Percentiles rank a stretch among this genome's conserved stretches.
These are phyloP conservation scores for Phania funesta DNA, from an alignment of 2,888 invertebrate species.

Conservation along the genomic window DNA sequence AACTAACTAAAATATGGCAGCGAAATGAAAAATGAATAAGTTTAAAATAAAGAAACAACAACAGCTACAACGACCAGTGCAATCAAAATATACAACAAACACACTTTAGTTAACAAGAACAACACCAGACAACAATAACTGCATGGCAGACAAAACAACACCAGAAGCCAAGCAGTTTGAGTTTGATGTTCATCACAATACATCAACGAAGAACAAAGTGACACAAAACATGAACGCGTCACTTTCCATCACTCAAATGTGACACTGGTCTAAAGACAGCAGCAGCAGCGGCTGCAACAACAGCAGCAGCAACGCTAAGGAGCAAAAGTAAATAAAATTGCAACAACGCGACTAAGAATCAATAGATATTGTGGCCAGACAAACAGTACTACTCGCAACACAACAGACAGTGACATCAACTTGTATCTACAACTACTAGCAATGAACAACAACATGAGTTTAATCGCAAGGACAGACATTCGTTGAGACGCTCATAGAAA, in stretches of 20 bases:
- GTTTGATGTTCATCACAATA: conserved; percentile 78
- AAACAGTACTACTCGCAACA: background rate
- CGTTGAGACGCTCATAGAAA: background rate
- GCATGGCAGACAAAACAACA: conserved; percentile 45
- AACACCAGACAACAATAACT: conserved; percentile 60
- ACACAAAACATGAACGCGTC: conserved; percentile 80
- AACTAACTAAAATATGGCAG: conserved; percentile 32
- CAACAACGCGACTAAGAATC: background rate
- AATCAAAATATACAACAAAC: conserved; percentile 45
- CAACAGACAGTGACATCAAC: conserved; percentile 37
- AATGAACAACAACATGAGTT: conserved; percentile 44
- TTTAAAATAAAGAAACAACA: conserved; percentile 10
- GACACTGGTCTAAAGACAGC: conserved; percentile 70
- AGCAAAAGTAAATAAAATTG: conserved; percentile 23
- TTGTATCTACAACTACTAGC: conserved; percentile 39
- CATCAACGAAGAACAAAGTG: conserved; percentile 76
- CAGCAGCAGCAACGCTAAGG: conserved; percentile 6
- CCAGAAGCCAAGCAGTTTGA: conserved; percentile 48
- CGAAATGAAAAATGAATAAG: conserved; percentile 44
- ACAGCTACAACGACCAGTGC: conserved; percentile 3
- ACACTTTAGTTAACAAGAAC: conserved; percentile 24
- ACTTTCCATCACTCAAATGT: conserved; percentile 79
- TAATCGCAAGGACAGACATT: conserved; percentile 29
- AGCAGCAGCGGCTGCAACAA: conserved; percentile 27
- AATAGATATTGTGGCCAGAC: background rate